phyloP scores from a whole-genome alignment of 2,797 vertebrate species.

The Gallinago stenura region DNA sequence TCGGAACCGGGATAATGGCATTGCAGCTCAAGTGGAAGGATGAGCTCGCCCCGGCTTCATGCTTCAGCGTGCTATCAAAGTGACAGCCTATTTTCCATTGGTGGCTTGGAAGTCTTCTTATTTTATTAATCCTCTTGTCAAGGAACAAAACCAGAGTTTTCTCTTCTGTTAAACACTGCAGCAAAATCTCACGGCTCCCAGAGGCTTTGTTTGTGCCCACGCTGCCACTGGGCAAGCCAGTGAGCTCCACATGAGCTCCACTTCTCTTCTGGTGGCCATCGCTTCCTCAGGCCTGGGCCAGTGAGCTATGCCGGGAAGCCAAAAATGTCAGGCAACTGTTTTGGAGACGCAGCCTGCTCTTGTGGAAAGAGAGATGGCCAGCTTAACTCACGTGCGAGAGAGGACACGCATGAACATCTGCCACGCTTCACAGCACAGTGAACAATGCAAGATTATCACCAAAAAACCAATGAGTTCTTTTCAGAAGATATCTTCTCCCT shows the following conservation, averaged over 20 bases:
- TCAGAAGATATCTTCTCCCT: slow-evolving; percentile 8
- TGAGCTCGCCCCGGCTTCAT: background rate
- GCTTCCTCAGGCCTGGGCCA: accelerated
- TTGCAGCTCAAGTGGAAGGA: slow-evolving; percentile 10
- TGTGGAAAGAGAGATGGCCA: background rate
- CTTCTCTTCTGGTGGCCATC: background rate
- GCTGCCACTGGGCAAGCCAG: background rate
- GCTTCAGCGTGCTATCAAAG: background rate
- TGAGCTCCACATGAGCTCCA: accelerated
- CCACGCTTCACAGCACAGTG: background rate
- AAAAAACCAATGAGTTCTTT: background rate
- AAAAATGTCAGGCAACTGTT: background rate
- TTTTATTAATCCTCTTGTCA: slow-evolving; percentile 18
- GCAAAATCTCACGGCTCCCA: background rate
- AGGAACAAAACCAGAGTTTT: background rate
- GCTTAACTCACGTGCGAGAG: background rate
- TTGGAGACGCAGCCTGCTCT: background rate
- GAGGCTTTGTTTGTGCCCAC: background rate
- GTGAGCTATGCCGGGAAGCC: background rate
- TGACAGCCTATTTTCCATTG: slow-evolving; percentile 40
- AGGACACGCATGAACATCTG: accelerated
- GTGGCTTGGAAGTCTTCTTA: background rate
- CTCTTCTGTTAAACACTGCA: background rate
- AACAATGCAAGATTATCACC: slow-evolving; percentile 9
- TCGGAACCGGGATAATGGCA: background rate